These are phyloP conservation scores for Hemibagrus wyckioides DNA, from an alignment of 2,113 vertebrate genomes.

Conservation along the genomic window DNA sequence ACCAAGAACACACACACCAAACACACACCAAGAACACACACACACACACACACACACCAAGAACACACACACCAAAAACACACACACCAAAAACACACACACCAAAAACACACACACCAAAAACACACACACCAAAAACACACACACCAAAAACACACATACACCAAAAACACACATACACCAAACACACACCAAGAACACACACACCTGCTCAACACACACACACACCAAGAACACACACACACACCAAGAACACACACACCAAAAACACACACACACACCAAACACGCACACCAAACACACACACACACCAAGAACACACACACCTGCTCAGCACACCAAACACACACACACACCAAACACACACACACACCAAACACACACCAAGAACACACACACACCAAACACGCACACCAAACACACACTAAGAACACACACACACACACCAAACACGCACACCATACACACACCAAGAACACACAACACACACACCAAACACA, in stretches of 20 bases:
- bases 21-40: too few species aligned
- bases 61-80: neutral
- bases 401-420: too few species aligned
- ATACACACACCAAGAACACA: neutral
- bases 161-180: neutral
- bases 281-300: too few species aligned
- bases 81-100: neutral
- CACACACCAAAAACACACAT: neutral
- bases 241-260: neutral
- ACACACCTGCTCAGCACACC: too few species aligned
- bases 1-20: too few species aligned
- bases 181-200: neutral
- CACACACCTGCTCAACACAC: neutral
- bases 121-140: neutral
- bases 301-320: neutral
- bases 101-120: neutral
- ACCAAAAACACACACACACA: neutral
- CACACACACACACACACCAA: neutral
- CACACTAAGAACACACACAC: neutral
- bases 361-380: neutral
- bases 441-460: neutral
- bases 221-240: neutral
- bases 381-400: neutral
- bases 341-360: neutral
- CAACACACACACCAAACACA: too few species aligned